Conservation (phyloP, 2,797 vertebrate species). For the Agapornis canus region DNA sequence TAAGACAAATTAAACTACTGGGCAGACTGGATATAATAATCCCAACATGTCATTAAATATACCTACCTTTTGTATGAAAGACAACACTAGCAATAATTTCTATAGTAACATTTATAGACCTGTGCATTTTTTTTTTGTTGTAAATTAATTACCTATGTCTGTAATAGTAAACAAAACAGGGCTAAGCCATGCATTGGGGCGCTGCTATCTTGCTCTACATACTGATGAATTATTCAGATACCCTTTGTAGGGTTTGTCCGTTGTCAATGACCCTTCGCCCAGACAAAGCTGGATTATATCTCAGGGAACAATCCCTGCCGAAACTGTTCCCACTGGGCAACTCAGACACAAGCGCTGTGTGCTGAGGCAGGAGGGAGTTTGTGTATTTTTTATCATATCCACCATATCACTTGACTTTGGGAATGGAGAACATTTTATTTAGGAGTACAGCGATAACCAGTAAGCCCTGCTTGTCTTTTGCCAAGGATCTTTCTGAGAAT, state of each 20-base stretch:
- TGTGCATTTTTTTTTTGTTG: neutral
- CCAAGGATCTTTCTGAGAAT: neutral
- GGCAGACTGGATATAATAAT: neutral
- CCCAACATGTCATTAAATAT: neutral
- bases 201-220: neutral
- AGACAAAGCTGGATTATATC: neutral
- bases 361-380: neutral
- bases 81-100: neutral
- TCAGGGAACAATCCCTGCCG: neutral
- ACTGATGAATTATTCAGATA: neutral
- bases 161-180: neutral
- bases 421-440: neutral
- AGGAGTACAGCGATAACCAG: neutral
- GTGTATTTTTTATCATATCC: neutral
- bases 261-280: neutral
- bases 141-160: neutral
- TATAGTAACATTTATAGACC: neutral
- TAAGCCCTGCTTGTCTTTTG: neutral
- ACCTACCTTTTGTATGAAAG: neutral
- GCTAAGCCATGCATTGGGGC: neutral
- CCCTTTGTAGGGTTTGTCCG: neutral
- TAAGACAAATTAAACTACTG: neutral
- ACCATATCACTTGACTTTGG: neutral
- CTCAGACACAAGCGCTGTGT: neutral
- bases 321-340: neutral